Evolutionary conservation across 2,888 invertebrate species (phyloP).

Genomic region (Oasisia sp.): DNA sequence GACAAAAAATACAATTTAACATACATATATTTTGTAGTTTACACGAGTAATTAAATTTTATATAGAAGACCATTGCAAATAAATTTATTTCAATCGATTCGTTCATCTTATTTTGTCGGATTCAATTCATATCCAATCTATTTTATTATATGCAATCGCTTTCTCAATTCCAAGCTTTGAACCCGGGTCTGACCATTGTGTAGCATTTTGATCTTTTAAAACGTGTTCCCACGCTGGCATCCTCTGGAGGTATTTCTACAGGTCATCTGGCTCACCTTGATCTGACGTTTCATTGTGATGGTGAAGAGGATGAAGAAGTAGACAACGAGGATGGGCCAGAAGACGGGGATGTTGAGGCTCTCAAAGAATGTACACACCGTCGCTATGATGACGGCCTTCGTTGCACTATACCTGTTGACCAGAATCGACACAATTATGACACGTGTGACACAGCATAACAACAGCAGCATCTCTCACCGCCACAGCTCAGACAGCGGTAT

Average conservation of each 20-base stretch:
- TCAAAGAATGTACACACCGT: constrained; percentile 95
- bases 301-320: constrained; percentile 98
- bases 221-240: neutral
- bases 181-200: too few relatives aligned
- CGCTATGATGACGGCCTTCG: constrained; percentile 91
- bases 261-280: constrained; percentile 79
- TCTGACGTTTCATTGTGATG: constrained; percentile 99
- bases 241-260: neutral
- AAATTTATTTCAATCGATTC: too few relatives aligned
- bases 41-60: too few relatives aligned
- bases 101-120: too few relatives aligned
- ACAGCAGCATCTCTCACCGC: neutral
- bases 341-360: constrained; percentile 98
- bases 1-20: too few relatives aligned
- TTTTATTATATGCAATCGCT: too few relatives aligned
- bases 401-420: constrained; percentile 80
- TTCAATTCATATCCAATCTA: too few relatives aligned
- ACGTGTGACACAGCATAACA: neutral
- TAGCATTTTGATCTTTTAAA: too few relatives aligned
- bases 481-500: constrained; percentile 17
- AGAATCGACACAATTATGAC: neutral
- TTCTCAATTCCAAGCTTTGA: too few relatives aligned
- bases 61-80: too few relatives aligned
- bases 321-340: constrained; percentile 99
- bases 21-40: too few relatives aligned